phyloP scores from a whole-genome alignment of 2,113 vertebrate genomes.

The Sylvietta virens region DNA sequence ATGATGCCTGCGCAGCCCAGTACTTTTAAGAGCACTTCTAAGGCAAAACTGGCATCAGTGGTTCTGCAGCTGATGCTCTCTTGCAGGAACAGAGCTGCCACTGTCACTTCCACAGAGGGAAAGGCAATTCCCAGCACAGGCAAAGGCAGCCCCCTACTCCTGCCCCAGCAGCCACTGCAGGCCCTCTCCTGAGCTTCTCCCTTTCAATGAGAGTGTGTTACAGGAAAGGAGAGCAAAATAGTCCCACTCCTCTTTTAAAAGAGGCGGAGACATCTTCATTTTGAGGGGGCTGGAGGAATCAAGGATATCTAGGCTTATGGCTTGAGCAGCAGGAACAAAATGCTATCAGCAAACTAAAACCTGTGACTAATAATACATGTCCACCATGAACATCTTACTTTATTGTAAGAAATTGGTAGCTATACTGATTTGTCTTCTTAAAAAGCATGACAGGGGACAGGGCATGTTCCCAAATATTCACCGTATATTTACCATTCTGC shows the following conservation, averaged over 20 bases:
- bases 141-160: neutral
- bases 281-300: neutral
- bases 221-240: neutral
- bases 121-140: accelerated
- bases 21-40: neutral
- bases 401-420: neutral
- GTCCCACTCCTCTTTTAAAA: neutral
- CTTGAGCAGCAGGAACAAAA: neutral
- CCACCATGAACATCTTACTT: accelerated
- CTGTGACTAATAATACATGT: neutral
- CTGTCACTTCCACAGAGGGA: neutral
- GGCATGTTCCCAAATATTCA: neutral
- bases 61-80: neutral
- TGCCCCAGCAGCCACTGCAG: neutral
- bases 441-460: neutral
- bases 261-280: neutral
- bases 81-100: neutral
- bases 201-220: neutral
- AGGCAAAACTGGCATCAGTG: neutral
- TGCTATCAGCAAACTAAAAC: neutral
- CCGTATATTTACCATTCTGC: neutral
- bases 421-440: neutral
- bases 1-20: neutral
- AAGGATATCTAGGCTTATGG: neutral
- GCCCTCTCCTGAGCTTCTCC: neutral